Evolutionary conservation across 2,888 invertebrate species (phyloP).

Genomic region (Tinea pellionella): DNA sequence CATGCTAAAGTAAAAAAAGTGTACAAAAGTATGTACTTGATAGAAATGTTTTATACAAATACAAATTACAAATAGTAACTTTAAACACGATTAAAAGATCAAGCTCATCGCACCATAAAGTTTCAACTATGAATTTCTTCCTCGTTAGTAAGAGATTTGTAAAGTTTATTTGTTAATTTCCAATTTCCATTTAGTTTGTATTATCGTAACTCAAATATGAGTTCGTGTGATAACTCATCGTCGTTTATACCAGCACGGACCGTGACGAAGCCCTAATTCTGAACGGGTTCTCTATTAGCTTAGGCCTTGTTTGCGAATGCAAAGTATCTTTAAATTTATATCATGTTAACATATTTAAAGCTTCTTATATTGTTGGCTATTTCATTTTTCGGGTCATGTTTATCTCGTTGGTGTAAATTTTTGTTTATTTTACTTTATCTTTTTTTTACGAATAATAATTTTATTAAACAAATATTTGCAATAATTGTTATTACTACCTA

Average conservation of each 20-base stretch:
- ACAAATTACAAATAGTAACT: no score
- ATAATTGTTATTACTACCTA: not conserved
- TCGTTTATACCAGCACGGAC: conserved; percentile 20
- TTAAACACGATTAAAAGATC: no score
- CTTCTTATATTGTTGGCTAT: not conserved
- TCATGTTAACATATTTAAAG: conserved; percentile 31
- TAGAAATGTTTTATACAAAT: no score
- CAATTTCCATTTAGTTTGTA: conserved; percentile 11
- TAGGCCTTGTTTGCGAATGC: conserved; percentile 34
- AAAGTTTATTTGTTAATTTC: conserved; percentile 12
- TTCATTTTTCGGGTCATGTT: conserved; percentile 8
- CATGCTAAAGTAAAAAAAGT: not conserved
- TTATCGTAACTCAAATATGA: conserved; percentile 14
- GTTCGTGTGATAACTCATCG: conserved; percentile 30
- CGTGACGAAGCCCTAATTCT: conserved; percentile 26
- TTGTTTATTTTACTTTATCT: not conserved
- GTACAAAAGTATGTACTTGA: not conserved
- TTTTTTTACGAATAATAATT: not conserved
- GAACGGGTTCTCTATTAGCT: conserved; percentile 36
- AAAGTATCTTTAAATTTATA: conserved; percentile 43
- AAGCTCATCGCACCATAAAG: not conserved
- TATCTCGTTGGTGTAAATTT: not conserved
- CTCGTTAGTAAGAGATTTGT: conserved; percentile 1
- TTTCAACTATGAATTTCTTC: not conserved
- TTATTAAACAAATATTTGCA: not conserved